Base-by-base conservation (phyloP, 2,888 invertebrate species). In the Rutpela maculata region DNA sequence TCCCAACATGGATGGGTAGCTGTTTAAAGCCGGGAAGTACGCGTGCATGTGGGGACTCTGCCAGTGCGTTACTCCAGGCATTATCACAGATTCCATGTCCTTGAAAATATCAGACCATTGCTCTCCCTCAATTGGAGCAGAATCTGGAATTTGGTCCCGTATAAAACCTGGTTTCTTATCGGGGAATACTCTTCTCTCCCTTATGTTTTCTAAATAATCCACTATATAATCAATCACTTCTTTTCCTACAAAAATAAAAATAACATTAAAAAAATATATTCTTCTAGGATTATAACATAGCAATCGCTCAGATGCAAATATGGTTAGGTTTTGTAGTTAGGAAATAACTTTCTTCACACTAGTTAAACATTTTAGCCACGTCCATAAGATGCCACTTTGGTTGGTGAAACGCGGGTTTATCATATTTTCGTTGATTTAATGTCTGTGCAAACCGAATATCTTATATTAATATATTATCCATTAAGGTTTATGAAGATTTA, bases 221-320 rank as follows among this genome's bases (percentile, higher is more conserved):
- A 98, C 98, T 83, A 99, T 98, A 89, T 97, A 99, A 91, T 99
- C 99, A 77, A 99, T 97, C 95, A 99, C 95, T 91, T 99, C 97
- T 90, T 99, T 99, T 17, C 85, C 85, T 85, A 57, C 7, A 70
- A 75, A 60, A 62, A 55, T 38, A n/a, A 57, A 55, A 0, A 18
- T 60, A 62, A 26, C 26, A 26, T 6, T 26, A 6, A 26, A 26
- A 26, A 26, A 6, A 26, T 4, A 26, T 26, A n/a, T n/a, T n/a
- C n/a, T n/a, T n/a, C n/a, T n/a, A n/a, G n/a, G n/a, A n/a, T n/a
- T n/a, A n/a, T n/a, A n/a, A n/a, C n/a, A n/a, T n/a, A n/a, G n/a
- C n/a, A n/a, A n/a, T n/a, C n/a, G n/a, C n/a, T n/a, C n/a, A n/a
- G n/a, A n/a, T n/a, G n/a, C n/a, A n/a, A n/a, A n/a, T n/a, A n/a